phyloP scores from a whole-genome alignment of 1,140 invertebrate genomes.

The Cryptotermes secundus region DNA sequence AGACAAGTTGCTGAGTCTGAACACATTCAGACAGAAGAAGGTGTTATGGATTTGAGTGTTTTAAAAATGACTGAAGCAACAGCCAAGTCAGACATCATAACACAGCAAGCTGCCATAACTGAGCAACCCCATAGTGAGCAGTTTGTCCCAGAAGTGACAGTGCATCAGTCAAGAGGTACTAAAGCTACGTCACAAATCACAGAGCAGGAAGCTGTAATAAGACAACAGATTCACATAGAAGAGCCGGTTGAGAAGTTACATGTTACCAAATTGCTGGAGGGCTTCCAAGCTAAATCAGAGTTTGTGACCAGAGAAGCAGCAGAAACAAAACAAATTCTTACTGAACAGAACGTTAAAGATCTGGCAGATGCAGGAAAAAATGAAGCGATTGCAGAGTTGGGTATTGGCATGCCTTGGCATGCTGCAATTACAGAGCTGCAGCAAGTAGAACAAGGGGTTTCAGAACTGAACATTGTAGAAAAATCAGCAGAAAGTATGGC shows the following conservation, averaged over 20 bases:
- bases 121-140: slow-evolving; percentile 20
- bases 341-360: neutral
- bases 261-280: neutral
- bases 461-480: neutral
- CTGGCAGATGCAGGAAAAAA: neutral
- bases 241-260: slow-evolving; percentile 17
- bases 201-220: slow-evolving; percentile 15
- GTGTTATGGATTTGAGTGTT: slow-evolving; percentile 20
- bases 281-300: slow-evolving; percentile 8
- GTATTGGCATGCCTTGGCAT: slow-evolving; percentile 20
- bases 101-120: slow-evolving; percentile 22
- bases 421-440: slow-evolving; percentile 4
- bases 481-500: neutral
- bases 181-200: slow-evolving; percentile 23
- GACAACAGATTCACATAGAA: neutral
- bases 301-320: neutral
- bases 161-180: neutral
- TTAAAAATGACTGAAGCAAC: neutral
- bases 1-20: slow-evolving; percentile 22
- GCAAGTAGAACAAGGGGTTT: neutral
- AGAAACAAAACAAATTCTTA: neutral
- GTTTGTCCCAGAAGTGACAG: neutral
- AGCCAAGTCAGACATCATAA: slow-evolving; percentile 13
- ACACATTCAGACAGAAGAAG: slow-evolving; percentile 24
- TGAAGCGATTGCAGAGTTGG: neutral